Evolutionary conservation across 30 jellyfish, hydroid and myxozoan genomes (phyloP).

Genomic region (Morbakka virulenta): DNA sequence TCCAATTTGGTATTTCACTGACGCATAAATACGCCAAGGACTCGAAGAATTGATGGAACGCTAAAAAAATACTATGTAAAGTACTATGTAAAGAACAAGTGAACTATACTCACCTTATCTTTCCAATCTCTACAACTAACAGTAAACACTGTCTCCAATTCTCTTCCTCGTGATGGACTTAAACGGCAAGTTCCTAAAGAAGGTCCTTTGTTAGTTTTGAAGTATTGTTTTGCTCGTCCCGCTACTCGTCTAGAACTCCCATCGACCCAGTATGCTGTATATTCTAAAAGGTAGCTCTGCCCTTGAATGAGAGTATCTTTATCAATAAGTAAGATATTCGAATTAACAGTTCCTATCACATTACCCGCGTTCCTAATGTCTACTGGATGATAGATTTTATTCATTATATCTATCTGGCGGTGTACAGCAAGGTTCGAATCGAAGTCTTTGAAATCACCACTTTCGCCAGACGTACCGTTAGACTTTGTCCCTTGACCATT

Average conservation of each 20-base stretch:
- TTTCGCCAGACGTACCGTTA: neutral
- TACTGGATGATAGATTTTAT: conserved; percentile 7
- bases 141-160: conserved; percentile 8
- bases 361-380: neutral
- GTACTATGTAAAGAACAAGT: too few relatives aligned
- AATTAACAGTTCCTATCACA: neutral
- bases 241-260: conserved; percentile 36
- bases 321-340: conserved; percentile 2
- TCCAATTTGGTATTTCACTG: too few relatives aligned
- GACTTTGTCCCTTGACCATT: neutral
- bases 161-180: conserved; percentile 32
- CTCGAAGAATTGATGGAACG: too few relatives aligned
- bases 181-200: conserved; percentile 42
- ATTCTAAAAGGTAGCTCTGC: conserved; percentile 46
- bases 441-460: neutral
- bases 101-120: conserved; percentile 38
- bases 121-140: conserved; percentile 51
- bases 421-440: neutral
- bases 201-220: conserved; percentile 59
- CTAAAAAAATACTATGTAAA: too few relatives aligned
- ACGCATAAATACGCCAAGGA: too few relatives aligned
- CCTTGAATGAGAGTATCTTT: conserved; percentile 47
- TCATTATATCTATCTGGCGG: conserved; percentile 3
- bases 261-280: conserved; percentile 44
- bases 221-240: conserved; percentile 32